phyloP scores from a whole-genome alignment of 2,888 invertebrate genomes.

The Cephus spinipes region DNA sequence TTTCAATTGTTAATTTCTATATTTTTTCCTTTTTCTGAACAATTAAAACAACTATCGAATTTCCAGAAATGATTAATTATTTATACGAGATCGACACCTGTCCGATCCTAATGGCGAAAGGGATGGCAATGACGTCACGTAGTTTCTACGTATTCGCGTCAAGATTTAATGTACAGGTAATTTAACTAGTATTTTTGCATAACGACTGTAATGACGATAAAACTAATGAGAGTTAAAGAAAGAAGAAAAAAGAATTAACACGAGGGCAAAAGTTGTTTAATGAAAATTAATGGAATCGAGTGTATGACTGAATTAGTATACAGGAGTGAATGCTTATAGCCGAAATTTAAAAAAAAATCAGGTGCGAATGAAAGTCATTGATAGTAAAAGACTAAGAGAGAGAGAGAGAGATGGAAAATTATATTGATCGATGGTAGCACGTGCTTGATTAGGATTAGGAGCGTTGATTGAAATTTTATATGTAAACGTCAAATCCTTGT shows the following conservation, averaged over 20 bases:
- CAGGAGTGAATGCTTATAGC: not conserved
- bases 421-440: slow-evolving; percentile 19
- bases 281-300: not conserved
- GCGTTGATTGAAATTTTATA: slow-evolving; percentile 51
- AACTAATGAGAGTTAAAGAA: slow-evolving; percentile 22
- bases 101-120: not conserved
- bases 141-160: slow-evolving; percentile 33
- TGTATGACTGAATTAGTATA: not conserved
- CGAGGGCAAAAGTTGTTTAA: not conserved
- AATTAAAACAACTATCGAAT: slow-evolving; percentile 7
- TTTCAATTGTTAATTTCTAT: not conserved
- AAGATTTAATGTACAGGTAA: slow-evolving; percentile 62
- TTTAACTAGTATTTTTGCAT: slow-evolving; percentile 65
- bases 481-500: slow-evolving; percentile 33
- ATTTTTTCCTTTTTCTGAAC: not conserved
- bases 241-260: slow-evolving; percentile 16
- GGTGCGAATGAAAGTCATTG: not conserved
- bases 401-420: slow-evolving; percentile 4
- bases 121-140: slow-evolving; percentile 19
- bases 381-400: not conserved
- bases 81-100: not conserved
- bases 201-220: slow-evolving; percentile 27
- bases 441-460: slow-evolving; percentile 40
- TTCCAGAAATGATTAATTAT: not conserved
- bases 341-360: not conserved